Conservation (phyloP, 1,140 invertebrate genomes). For the Psilanteris sp. region DNA sequence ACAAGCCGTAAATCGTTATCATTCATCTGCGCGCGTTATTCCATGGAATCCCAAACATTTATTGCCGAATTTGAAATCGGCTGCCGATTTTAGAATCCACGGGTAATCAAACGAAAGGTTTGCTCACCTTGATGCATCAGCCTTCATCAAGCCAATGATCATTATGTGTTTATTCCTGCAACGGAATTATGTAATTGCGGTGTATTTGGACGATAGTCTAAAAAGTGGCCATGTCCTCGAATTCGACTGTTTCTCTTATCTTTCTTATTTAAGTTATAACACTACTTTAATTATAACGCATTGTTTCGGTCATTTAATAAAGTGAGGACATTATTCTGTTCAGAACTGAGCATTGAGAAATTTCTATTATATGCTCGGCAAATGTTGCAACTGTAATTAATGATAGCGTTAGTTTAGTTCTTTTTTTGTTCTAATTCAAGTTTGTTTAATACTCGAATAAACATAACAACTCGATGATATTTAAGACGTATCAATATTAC, state of each 20-base stretch:
- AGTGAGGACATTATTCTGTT: constrained; percentile 8
- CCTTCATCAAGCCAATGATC: constrained; percentile 37
- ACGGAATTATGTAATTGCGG: constrained; percentile 21
- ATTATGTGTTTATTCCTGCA: constrained; percentile 25
- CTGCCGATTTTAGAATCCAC: constrained; percentile 29
- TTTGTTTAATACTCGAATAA: no score
- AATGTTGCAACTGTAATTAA: no score
- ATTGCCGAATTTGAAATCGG: neutral
- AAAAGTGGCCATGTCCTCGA: constrained; percentile 46
- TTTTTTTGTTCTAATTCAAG: no score
- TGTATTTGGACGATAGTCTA: constrained; percentile 35
- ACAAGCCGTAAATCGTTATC: no score
- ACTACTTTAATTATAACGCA: constrained; percentile 29
- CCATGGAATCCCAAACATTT: constrained; percentile 11
- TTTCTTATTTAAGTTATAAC: constrained; percentile 47
- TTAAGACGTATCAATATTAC: no score
- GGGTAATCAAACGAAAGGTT: constrained; percentile 18
- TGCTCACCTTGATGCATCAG: constrained; percentile 47
- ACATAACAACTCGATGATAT: no score
- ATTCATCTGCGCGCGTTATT: no score
- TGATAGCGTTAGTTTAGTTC: no score
- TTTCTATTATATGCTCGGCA: neutral
- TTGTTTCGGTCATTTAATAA: constrained; percentile 33
- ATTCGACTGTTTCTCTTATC: constrained; percentile 36
- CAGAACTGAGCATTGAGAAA: constrained; percentile 10